Evolutionary conservation across 1,140 invertebrate genomes (phyloP).

Genomic region (Riptortus pedestris): DNA sequence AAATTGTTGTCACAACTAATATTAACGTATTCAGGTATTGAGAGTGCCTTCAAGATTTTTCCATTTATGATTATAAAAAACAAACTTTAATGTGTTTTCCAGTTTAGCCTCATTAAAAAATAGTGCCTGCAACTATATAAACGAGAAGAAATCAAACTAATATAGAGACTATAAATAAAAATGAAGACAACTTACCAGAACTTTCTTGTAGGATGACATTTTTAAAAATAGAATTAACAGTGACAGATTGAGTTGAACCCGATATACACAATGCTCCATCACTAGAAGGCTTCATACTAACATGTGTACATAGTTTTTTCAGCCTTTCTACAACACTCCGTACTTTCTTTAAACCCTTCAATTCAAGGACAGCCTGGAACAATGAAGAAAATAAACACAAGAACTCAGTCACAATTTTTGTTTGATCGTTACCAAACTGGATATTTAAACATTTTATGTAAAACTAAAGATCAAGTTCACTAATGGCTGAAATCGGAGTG

Average conservation of each 20-base stretch:
- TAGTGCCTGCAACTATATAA: not conserved
- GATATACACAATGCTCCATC: slow-evolving; percentile 49
- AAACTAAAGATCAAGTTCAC: too few species aligned
- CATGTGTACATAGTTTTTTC: slow-evolving; percentile 57
- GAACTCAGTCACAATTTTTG: too few species aligned
- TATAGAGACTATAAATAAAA: too few species aligned
- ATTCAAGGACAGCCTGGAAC: slow-evolving; percentile 59
- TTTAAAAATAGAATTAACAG: slow-evolving; percentile 20
- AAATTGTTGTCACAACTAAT: not conserved
- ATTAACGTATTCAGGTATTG: not conserved
- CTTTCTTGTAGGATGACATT: not conserved
- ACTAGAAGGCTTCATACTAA: slow-evolving; percentile 58
- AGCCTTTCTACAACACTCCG: slow-evolving; percentile 68
- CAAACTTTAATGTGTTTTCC: not conserved
- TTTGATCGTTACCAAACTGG: too few species aligned
- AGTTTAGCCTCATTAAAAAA: not conserved
- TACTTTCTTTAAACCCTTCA: slow-evolving; percentile 63
- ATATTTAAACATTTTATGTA: too few species aligned
- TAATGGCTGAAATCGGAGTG: too few species aligned
- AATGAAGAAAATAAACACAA: slow-evolving; percentile 23
- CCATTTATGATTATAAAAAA: not conserved
- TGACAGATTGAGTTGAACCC: slow-evolving; percentile 9
- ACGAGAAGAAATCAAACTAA: not conserved
- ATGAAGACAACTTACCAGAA: too few species aligned
- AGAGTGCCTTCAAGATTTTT: not conserved